A percentile compares a stretch with the other conserved stretches of the same genome.
Conservation (phyloP, 2,888 invertebrate genomes). For the Orthosia gothica region DNA sequence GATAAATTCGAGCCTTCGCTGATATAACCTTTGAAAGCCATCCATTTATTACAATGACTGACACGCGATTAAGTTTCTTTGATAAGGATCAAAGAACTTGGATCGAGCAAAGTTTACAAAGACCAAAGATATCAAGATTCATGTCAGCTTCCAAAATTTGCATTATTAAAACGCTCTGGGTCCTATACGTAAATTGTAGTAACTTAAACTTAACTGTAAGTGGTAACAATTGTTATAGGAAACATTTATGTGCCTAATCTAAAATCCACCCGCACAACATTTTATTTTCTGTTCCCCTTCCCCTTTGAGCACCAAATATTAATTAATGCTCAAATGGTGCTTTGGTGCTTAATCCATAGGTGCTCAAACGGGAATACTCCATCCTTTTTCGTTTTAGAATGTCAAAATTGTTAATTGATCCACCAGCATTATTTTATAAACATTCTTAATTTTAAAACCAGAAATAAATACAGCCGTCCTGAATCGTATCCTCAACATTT, state of each 20-base stretch:
- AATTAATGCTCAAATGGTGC: no score
- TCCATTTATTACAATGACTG: slow-evolving; percentile 37
- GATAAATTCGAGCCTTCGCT: slow-evolving; percentile 1
- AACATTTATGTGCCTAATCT: not conserved
- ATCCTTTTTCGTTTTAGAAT: no score
- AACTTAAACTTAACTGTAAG: not conserved
- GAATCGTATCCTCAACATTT: no score
- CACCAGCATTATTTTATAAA: no score
- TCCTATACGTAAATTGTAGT: not conserved
- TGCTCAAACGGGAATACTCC: no score
- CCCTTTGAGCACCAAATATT: no score
- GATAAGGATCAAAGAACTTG: slow-evolving; percentile 34
- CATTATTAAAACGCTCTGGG: not conserved
- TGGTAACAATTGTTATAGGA: not conserved
- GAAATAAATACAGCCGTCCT: no score
- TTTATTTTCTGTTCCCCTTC: no score
- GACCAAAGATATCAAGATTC: slow-evolving; percentile 22
- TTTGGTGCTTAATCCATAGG: no score
- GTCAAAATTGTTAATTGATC: no score
- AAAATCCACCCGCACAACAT: no score
- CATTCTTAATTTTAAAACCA: no score
- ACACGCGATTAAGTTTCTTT: slow-evolving; percentile 26
- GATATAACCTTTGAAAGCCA: slow-evolving; percentile 10
- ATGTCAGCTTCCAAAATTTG: slow-evolving; percentile 19
- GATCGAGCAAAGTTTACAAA: slow-evolving; percentile 14